phyloP scores from a whole-genome alignment of 2,113 vertebrate species.

The Vidua macroura region DNA sequence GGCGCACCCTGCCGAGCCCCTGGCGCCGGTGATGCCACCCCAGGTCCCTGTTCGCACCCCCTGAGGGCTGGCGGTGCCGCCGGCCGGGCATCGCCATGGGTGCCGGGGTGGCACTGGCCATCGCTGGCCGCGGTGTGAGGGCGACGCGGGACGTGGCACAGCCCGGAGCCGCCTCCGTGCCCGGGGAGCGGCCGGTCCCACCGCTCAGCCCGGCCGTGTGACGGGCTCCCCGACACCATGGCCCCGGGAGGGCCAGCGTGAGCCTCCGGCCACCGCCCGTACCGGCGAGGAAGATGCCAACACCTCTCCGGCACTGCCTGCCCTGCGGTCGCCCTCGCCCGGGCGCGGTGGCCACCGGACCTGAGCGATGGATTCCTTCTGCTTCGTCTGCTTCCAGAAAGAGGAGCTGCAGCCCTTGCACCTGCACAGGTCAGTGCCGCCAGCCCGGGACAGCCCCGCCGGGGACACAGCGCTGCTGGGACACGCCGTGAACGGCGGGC shows the following conservation, averaged over 20 bases:
- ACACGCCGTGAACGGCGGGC: accelerated
- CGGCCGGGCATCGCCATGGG: neutral
- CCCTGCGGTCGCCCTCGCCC: slow-evolving; percentile 4
- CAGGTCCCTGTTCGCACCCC: accelerated
- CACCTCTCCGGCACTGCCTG: neutral
- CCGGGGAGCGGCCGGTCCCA: neutral
- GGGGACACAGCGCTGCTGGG: accelerated
- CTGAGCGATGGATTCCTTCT: slow-evolving; percentile 70
- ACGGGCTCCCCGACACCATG: neutral
- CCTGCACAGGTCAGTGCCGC: slow-evolving; percentile 69
- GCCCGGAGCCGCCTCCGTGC: accelerated
- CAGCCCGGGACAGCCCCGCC: neutral
- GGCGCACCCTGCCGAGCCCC: neutral
- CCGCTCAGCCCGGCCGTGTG: neutral
- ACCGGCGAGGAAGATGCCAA: slow-evolving; percentile 1
- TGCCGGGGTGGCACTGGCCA: neutral
- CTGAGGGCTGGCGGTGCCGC: neutral
- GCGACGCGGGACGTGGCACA: neutral
- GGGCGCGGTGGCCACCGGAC: neutral
- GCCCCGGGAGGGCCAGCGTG: neutral
- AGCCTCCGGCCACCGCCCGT: neutral
- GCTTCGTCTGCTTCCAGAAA: slow-evolving; percentile 75
- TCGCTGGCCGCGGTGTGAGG: accelerated
- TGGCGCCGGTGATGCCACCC: neutral
- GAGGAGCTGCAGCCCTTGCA: slow-evolving; percentile 74